Evolutionary conservation across 2,797 vertebrate genomes (phyloP).

Genomic region (Tiaroga cobitis): DNA sequence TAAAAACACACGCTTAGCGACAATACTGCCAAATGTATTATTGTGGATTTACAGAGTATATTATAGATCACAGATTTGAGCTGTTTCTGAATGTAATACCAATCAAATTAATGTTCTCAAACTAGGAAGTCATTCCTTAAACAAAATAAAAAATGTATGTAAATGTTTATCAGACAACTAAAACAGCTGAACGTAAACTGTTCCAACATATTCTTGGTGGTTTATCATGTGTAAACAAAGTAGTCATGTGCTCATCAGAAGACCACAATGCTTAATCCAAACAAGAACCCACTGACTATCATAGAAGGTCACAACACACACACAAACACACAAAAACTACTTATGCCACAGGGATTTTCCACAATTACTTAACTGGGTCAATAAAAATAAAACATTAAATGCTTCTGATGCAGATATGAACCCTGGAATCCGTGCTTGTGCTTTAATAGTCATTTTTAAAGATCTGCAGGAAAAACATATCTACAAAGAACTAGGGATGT

Average conservation of each 20-base stretch:
- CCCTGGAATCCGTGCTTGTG: not conserved
- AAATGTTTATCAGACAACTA: not conserved
- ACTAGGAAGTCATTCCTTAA: not conserved
- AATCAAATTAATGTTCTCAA: not conserved
- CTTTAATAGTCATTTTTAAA: not conserved
- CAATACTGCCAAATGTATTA: not conserved
- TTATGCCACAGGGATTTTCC: not conserved
- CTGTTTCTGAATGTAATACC: not conserved
- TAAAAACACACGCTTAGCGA: constrained; percentile 9
- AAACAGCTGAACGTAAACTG: not conserved
- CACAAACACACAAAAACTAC: not conserved
- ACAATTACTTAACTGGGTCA: not conserved
- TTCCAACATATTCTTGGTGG: not conserved
- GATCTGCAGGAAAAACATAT: not conserved
- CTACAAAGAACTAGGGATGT: not conserved
- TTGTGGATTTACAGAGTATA: not conserved
- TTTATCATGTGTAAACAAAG: constrained; percentile 8
- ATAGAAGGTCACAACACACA: not conserved
- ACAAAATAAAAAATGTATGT: not conserved
- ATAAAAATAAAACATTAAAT: not conserved
- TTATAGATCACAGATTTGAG: not conserved
- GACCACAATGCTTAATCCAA: constrained; percentile 1
- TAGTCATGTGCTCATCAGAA: not conserved
- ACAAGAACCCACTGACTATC: not conserved
- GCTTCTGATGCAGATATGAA: not conserved